phyloP scores from a whole-genome alignment of 2,888 invertebrate species.

The Nebria brevicollis region DNA sequence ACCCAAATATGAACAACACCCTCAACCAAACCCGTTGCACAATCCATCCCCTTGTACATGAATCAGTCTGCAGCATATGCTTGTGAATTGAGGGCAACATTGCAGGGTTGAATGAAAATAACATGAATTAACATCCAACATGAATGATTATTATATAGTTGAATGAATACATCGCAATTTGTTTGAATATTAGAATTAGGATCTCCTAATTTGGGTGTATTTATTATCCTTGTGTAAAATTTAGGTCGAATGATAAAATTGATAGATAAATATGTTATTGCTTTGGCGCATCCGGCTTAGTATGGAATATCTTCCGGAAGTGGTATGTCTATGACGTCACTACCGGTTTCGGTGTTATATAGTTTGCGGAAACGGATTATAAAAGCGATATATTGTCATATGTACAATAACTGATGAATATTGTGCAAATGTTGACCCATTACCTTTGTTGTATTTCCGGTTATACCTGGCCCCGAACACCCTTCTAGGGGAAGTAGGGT shows the following conservation, averaged over 20 bases:
- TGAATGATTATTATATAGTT: too few species aligned
- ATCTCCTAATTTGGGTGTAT: too few species aligned
- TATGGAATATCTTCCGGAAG: conserved; percentile 5
- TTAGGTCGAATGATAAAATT: too few species aligned
- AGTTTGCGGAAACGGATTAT: conserved; percentile 8
- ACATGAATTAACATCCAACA: too few species aligned
- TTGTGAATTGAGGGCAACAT: too few species aligned
- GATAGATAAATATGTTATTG: not conserved
- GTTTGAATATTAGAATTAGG: too few species aligned
- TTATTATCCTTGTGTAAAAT: too few species aligned
- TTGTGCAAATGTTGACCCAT: conserved; percentile 46
- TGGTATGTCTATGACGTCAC: conserved; percentile 9
- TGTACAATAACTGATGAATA: conserved; percentile 35
- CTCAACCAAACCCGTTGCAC: too few species aligned
- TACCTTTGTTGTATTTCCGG: conserved; percentile 39
- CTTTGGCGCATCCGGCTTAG: not conserved
- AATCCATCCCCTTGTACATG: too few species aligned
- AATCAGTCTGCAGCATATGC: too few species aligned
- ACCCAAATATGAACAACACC: not conserved
- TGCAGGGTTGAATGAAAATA: too few species aligned
- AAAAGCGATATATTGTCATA: conserved; percentile 11
- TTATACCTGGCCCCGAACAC: not conserved
- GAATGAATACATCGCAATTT: too few species aligned
- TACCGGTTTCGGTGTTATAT: conserved; percentile 5
- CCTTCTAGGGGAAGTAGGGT: not conserved